Evolutionary conservation across 2,888 invertebrate genomes (phyloP).

Genomic region (Crossocerus cetratus): DNA sequence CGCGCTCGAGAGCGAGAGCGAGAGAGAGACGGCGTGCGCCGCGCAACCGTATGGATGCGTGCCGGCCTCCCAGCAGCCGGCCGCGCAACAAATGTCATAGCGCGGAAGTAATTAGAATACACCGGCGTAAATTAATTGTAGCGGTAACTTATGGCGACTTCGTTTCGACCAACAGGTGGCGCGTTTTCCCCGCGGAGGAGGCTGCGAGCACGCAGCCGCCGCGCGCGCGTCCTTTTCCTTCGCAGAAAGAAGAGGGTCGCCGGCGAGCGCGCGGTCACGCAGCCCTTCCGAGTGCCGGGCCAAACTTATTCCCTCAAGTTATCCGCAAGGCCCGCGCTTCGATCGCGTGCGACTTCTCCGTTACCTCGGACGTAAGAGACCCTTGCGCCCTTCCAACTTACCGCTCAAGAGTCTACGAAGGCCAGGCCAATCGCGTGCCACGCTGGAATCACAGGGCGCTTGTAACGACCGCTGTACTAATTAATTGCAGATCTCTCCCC

Average conservation of each 20-base stretch:
- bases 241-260: too few species aligned
- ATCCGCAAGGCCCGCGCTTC: neutral
- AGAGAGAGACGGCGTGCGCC: neutral
- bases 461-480: neutral
- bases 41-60: constrained; percentile 22
- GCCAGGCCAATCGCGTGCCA: neutral
- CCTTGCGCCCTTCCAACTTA: neutral
- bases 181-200: neutral
- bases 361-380: neutral
- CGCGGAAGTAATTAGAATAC: constrained; percentile 30
- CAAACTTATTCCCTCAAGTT: neutral
- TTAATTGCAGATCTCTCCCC: neutral
- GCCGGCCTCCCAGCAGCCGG: constrained; percentile 28
- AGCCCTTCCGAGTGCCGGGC: neutral
- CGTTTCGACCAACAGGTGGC: constrained; percentile 22
- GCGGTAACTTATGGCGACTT: constrained; percentile 16
- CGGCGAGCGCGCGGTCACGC: neutral
- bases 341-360: neutral
- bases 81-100: constrained; percentile 42
- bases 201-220: neutral
- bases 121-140: constrained; percentile 31
- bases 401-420: neutral
- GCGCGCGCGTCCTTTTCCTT: neutral
- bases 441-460: neutral
- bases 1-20: too few species aligned